Conservation (phyloP, 2,888 invertebrate genomes). For the Cephus nigrinus region DNA sequence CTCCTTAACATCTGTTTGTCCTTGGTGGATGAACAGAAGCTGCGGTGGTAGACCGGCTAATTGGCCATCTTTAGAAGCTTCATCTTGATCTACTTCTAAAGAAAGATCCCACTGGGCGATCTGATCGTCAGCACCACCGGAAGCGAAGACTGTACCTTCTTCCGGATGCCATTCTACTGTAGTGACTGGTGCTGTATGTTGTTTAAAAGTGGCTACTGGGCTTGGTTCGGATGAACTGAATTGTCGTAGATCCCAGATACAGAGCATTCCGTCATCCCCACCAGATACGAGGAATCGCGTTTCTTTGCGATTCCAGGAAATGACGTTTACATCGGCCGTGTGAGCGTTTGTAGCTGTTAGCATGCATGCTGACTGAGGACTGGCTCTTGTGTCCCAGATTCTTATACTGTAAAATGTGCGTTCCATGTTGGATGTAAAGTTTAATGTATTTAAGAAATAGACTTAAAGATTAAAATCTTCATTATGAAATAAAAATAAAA, state of each 20-base stretch:
- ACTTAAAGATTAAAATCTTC: constrained; percentile 4
- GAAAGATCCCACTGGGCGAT: constrained; percentile 97
- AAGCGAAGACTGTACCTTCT: constrained; percentile 94
- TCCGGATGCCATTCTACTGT: constrained; percentile 97
- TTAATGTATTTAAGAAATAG: constrained; percentile 10
- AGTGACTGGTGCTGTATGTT: constrained; percentile 93
- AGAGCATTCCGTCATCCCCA: constrained; percentile 94
- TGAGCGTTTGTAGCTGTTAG: constrained; percentile 88
- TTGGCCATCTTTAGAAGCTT: constrained; percentile 65
- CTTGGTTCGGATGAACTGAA: constrained; percentile 76
- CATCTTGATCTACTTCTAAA: constrained; percentile 81
- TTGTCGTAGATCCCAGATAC: constrained; percentile 95
- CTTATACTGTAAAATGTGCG: constrained; percentile 73
- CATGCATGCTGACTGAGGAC: constrained; percentile 92
- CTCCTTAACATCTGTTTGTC: constrained; percentile 97
- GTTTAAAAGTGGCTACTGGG: constrained; percentile 93
- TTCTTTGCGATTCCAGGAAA: constrained; percentile 95
- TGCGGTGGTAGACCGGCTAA: constrained; percentile 86
- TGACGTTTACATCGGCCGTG: constrained; percentile 94
- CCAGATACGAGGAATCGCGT: constrained; percentile 74
- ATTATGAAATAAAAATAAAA: constrained; percentile 7
- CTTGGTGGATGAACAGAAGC: constrained; percentile 96
- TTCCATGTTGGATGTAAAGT: constrained; percentile 1
- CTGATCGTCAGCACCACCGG: constrained; percentile 94
- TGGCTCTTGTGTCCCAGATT: constrained; percentile 94